A percentile compares a stretch with the other conserved stretches of the same genome.
Conservation (phyloP, 2,888 invertebrate species). For the Scaptomyza flava region DNA sequence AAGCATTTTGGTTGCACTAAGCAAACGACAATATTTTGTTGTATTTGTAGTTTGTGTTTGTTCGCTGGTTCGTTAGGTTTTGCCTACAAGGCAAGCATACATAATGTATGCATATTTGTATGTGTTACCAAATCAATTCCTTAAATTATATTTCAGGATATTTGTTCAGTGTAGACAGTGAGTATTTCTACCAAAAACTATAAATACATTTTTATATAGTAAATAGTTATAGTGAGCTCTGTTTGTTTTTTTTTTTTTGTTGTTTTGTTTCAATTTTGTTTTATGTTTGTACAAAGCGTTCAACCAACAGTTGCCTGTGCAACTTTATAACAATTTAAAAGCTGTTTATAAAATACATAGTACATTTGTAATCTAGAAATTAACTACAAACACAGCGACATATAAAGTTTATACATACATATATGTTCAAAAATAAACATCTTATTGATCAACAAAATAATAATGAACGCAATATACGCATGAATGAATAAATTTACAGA, state of each 20-base stretch:
- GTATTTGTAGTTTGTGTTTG: constrained; percentile 31
- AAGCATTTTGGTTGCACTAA: constrained; percentile 59
- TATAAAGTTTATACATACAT: constrained; percentile 25
- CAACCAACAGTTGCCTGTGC: constrained; percentile 45
- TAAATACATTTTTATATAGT: constrained; percentile 32
- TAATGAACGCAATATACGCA: constrained; percentile 40
- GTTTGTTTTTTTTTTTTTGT: constrained; percentile 16
- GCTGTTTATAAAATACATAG: constrained; percentile 60
- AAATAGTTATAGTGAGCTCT: constrained; percentile 40
- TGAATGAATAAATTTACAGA: constrained; percentile 27
- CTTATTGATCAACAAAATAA: constrained; percentile 53
- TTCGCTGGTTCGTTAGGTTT: constrained; percentile 35
- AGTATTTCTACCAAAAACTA: constrained; percentile 60
- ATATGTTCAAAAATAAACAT: constrained; percentile 61
- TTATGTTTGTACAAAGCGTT: constrained; percentile 47
- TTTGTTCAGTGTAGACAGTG: constrained; percentile 63
- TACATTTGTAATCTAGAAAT: constrained; percentile 44
- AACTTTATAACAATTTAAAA: constrained; percentile 69
- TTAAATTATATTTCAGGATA: constrained; percentile 71
- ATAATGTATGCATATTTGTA: constrained; percentile 11
- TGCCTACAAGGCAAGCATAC: constrained; percentile 28
- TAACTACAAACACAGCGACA: constrained; percentile 23
- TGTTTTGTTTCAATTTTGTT: constrained; percentile 9
- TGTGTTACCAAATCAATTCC: constrained; percentile 70
- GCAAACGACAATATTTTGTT: constrained; percentile 46